These are phyloP conservation scores for Ruditapes philippinarum DNA, from an alignment of 1,140 invertebrate genomes.

Conservation along the genomic window DNA sequence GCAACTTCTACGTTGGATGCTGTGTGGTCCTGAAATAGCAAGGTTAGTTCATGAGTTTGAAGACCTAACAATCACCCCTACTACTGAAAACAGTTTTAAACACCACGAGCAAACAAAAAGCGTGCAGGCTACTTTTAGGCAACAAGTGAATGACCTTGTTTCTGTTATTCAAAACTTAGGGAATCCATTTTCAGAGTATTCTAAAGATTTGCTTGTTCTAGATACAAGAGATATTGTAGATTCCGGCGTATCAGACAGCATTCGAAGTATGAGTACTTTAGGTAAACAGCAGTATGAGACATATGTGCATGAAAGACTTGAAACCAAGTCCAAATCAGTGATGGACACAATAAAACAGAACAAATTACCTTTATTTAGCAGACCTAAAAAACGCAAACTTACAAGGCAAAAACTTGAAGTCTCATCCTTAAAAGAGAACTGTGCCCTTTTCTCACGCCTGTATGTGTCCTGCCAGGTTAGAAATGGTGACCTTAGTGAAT, in stretches of 20 bases:
- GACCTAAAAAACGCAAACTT: background rate
- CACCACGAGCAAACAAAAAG: background rate
- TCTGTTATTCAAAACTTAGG: background rate
- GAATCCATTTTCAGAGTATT: background rate
- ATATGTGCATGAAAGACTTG: background rate
- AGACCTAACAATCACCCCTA: background rate
- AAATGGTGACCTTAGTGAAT: slow-evolving; percentile 42
- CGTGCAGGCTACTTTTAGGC: background rate
- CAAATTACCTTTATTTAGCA: background rate
- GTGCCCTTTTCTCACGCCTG: slow-evolving; percentile 41
- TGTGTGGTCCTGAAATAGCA: slow-evolving; percentile 36
- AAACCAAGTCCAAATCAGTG: background rate
- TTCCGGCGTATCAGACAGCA: background rate
- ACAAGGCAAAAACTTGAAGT: slow-evolving; percentile 12
- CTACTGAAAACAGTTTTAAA: background rate
- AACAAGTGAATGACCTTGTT: background rate
- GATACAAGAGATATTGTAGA: background rate
- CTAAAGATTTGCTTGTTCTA: background rate
- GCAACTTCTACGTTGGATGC: slow-evolving; percentile 45
- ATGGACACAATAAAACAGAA: slow-evolving; percentile 1
- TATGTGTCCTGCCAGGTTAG: slow-evolving; percentile 53
- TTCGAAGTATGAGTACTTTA: background rate
- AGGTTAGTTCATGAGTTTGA: slow-evolving; percentile 58
- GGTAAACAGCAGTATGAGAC: background rate
- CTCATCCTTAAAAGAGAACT: slow-evolving; percentile 29